Evolutionary conservation across 2,797 vertebrate species (phyloP).

Genomic region (Cuniculus paca): DNA sequence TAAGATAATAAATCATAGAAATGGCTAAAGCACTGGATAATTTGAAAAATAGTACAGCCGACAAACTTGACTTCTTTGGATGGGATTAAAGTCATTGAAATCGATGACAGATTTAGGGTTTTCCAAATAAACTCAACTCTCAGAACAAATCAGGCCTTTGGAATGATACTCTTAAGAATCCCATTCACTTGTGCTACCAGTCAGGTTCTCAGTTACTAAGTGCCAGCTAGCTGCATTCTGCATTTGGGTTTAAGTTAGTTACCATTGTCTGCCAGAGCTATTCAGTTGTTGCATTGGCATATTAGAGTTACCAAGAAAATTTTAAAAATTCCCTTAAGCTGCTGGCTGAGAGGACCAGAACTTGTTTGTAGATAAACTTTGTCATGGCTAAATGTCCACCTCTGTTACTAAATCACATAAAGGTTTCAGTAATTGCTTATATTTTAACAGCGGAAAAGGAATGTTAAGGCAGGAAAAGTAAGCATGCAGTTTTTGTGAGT

Average conservation of each 20-base stretch:
- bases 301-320: neutral
- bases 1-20: conserved; percentile 57
- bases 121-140: neutral
- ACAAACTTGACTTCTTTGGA: conserved; percentile 35
- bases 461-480: conserved; percentile 6
- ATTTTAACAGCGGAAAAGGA: conserved; percentile 20
- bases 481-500: neutral
- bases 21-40: conserved; percentile 24
- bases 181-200: neutral
- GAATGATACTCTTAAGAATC: neutral
- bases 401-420: neutral
- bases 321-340: neutral
- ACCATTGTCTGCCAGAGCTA: neutral
- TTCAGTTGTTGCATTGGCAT: neutral
- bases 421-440: conserved; percentile 24
- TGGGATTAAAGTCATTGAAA: conserved; percentile 31
- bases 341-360: neutral
- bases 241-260: neutral
- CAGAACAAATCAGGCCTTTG: neutral
- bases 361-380: neutral
- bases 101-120: neutral
- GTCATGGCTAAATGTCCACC: neutral
- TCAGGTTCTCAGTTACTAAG: neutral
- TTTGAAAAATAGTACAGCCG: conserved; percentile 29
- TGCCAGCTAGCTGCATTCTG: conserved; percentile 11